Evolutionary conservation across 2,113 vertebrate genomes (phyloP).

Genomic region (Vidua macroura): DNA sequence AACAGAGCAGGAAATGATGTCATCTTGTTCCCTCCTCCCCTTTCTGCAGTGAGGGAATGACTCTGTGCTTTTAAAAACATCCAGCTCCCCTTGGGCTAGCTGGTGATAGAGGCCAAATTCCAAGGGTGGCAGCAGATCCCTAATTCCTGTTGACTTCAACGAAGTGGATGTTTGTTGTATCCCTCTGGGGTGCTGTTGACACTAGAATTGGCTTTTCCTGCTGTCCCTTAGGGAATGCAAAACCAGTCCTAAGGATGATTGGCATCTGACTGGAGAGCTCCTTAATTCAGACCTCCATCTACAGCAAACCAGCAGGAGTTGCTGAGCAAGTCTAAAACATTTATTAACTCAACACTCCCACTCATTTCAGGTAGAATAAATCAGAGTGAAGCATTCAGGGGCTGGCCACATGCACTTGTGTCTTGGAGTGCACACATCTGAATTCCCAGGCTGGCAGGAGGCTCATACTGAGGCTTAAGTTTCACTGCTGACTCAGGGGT

Average conservation of each 20-base stretch:
- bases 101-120: not conserved
- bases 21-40: not conserved
- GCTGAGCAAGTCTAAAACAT: not conserved
- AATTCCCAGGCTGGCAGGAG: not conserved
- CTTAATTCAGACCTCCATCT: not conserved
- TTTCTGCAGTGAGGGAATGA: accelerated
- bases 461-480: not conserved
- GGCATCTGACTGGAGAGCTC: not conserved
- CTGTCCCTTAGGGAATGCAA: not conserved
- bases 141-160: not conserved
- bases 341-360: not conserved
- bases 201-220: not conserved
- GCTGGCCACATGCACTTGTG: not conserved
- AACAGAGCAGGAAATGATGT: slow-evolving; percentile 23
- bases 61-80: not conserved
- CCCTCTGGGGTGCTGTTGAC: not conserved
- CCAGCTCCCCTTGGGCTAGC: not conserved
- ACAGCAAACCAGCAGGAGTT: not conserved
- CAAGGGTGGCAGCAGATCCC: not conserved
- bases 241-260: not conserved
- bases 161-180: not conserved
- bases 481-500: not conserved
- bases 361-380: not conserved
- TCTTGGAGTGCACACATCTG: not conserved
- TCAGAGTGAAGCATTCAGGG: not conserved